Conservation (phyloP, 2,888 invertebrate species). For the Stratiomys singularior region DNA sequence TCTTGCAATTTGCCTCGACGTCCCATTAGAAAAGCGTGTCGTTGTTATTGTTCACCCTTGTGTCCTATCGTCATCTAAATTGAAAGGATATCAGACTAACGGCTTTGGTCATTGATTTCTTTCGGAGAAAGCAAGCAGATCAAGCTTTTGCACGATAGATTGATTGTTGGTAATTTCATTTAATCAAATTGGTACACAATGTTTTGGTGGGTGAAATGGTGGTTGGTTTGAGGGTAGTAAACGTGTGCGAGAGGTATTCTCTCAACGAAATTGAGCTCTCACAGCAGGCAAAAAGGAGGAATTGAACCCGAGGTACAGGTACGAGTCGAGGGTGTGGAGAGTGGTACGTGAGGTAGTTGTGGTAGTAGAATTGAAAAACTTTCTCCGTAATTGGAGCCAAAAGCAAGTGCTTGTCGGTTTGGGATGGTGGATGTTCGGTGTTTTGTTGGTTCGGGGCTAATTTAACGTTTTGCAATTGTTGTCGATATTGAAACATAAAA, state of each 20-base stretch:
- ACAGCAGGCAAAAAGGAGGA: neutral
- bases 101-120: conserved; percentile 55
- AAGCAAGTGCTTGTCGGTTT: neutral
- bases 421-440: neutral
- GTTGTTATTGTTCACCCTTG: neutral
- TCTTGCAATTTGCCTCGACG: conserved; percentile 8
- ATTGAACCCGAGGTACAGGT: too few relatives aligned
- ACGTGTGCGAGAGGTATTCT: neutral
- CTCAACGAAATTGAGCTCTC: neutral
- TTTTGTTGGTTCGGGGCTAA: conserved; percentile 10
- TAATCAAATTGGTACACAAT: conserved; percentile 53
- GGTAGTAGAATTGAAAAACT: neutral
- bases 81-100: conserved; percentile 45
- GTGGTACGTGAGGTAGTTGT: neutral
- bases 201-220: neutral
- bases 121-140: conserved; percentile 52
- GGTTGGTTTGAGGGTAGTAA: neutral
- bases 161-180: conserved; percentile 57
- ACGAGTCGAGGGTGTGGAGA: neutral
- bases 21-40: conserved; percentile 1
- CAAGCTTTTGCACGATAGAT: conserved; percentile 56
- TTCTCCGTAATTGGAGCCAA: conserved; percentile 17
- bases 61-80: conserved; percentile 28
- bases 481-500: conserved; percentile 41
- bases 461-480: conserved; percentile 35